These are phyloP conservation scores for Calliopsis andreniformis DNA, from an alignment of 1,140 invertebrate genomes.

Conservation along the genomic window DNA sequence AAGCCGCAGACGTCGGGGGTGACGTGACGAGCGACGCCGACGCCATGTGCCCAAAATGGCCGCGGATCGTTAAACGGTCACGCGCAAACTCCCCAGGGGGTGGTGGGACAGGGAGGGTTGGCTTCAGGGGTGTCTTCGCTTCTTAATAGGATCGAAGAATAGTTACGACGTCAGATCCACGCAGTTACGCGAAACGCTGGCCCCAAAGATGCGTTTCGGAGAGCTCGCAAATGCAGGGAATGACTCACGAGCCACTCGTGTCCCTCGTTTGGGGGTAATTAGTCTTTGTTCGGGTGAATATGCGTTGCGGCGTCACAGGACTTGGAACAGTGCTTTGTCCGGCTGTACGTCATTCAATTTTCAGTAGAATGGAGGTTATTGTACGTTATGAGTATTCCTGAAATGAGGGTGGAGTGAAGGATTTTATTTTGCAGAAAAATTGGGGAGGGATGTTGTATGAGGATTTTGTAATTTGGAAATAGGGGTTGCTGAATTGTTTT, in stretches of 20 bases:
- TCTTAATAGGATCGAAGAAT: constrained; percentile 60
- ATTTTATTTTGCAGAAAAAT: no score
- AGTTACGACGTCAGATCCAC: constrained; percentile 54
- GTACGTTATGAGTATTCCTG: no score
- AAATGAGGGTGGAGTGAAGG: no score
- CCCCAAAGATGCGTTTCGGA: background rate
- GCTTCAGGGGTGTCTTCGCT: constrained; percentile 55
- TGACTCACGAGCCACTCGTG: background rate
- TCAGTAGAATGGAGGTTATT: background rate
- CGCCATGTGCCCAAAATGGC: constrained; percentile 78
- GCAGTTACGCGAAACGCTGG: constrained; percentile 23
- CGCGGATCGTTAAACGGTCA: constrained; percentile 68
- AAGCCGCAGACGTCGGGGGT: constrained; percentile 68
- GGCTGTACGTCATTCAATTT: background rate
- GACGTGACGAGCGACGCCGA: constrained; percentile 70
- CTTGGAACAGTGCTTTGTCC: background rate
- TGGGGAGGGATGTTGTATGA: no score
- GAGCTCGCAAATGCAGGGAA: background rate
- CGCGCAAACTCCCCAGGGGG: constrained; percentile 68
- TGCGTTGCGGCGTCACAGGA: background rate
- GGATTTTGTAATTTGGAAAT: no score
- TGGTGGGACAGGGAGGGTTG: constrained; percentile 55
- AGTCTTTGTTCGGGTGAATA: background rate
- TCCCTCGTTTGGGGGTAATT: background rate
- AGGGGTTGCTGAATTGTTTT: no score